Conservation (phyloP, 2,797 vertebrate species). For the Lates japonicus region DNA sequence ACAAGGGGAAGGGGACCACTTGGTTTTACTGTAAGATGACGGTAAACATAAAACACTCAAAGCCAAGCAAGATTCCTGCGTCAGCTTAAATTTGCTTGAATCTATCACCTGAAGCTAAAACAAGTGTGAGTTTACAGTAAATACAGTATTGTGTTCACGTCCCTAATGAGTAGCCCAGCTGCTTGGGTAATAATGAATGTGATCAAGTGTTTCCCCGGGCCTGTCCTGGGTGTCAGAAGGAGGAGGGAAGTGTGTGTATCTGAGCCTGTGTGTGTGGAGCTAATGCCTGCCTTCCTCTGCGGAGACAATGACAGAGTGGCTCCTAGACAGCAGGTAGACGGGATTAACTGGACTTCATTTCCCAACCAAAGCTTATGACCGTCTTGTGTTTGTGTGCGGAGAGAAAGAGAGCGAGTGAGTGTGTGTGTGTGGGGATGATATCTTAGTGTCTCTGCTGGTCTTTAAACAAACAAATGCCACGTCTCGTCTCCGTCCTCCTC, state of each 20-base stretch:
- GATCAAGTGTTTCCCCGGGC: conserved; percentile 41
- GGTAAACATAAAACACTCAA: conserved; percentile 35
- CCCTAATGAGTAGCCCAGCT: conserved; percentile 32
- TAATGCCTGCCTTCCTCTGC: conserved; percentile 36
- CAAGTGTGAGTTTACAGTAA: conserved; percentile 17
- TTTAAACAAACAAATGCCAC: conserved; percentile 40
- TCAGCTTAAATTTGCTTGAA: neutral
- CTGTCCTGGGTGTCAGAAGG: conserved; percentile 32
- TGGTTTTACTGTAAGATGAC: conserved; percentile 7
- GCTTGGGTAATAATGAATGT: conserved; percentile 21
- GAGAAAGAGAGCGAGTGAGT: neutral
- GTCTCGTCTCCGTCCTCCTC: conserved; percentile 19
- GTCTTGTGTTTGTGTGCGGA: neutral
- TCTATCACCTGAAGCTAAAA: neutral
- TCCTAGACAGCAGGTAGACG: conserved; percentile 38
- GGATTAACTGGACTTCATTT: conserved; percentile 61
- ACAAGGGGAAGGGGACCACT: conserved; percentile 1
- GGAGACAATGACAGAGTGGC: conserved; percentile 31
- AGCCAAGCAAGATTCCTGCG: conserved; percentile 26
- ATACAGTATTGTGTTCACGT: neutral
- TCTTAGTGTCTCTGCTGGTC: conserved; percentile 1
- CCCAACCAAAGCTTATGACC: conserved; percentile 50
- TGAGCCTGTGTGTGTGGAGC: conserved; percentile 19
- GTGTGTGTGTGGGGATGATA: conserved; percentile 8
- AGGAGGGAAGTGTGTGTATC: neutral